Evolutionary conservation across 2,797 vertebrate genomes (phyloP).

Genomic region (Tragopan temminckii): DNA sequence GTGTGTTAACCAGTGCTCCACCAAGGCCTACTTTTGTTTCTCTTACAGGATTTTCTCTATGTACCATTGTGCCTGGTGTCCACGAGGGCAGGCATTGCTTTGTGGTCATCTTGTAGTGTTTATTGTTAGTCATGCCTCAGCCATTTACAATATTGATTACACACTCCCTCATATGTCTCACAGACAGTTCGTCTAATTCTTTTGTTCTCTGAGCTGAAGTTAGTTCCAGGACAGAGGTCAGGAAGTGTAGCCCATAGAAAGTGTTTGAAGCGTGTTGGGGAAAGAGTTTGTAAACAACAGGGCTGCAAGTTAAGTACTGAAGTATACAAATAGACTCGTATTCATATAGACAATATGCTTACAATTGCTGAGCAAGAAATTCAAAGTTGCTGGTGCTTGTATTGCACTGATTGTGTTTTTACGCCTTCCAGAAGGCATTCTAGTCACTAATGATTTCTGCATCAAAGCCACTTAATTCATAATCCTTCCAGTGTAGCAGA

Average conservation of each 20-base stretch:
- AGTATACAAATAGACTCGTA: background rate
- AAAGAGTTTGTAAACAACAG: background rate
- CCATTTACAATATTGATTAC: background rate
- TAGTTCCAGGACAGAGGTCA: background rate
- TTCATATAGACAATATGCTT: fast-evolving
- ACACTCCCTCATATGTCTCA: background rate
- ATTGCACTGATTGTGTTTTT: background rate
- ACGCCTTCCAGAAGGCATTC: background rate
- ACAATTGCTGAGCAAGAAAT: background rate
- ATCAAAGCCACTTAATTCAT: background rate
- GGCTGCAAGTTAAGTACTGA: background rate
- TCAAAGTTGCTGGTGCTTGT: background rate
- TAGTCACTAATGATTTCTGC: background rate
- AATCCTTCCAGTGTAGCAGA: background rate
- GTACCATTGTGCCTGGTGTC: fast-evolving
- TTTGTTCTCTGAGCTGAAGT: background rate
- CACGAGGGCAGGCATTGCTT: background rate
- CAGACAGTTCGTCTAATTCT: background rate
- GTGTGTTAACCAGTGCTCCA: background rate
- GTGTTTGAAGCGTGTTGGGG: background rate
- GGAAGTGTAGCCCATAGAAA: background rate
- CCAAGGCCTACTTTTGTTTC: background rate
- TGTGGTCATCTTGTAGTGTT: background rate
- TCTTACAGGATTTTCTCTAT: background rate
- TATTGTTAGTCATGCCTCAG: background rate